A percentile compares a stretch with the other conserved stretches of the same genome.
phyloP scores from a whole-genome alignment of 2,797 vertebrate species.

The Ibycter americanus region DNA sequence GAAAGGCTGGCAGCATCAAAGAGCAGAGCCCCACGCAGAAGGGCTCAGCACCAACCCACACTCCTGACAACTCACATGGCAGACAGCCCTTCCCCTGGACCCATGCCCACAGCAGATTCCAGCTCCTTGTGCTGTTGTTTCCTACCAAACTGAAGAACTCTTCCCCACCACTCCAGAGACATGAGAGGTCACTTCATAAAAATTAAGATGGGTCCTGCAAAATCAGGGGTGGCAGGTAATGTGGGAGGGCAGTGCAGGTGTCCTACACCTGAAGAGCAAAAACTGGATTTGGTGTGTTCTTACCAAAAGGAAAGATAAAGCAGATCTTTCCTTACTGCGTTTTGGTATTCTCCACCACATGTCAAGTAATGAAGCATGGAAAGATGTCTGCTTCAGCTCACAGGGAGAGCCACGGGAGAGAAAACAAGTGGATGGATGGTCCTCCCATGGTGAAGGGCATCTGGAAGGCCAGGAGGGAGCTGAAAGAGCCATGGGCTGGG shows the following conservation, averaged over 20 bases:
- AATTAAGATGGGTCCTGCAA: neutral
- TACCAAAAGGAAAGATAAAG: accelerated
- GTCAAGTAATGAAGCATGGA: neutral
- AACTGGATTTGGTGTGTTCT: neutral
- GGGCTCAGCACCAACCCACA: neutral
- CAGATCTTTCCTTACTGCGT: neutral
- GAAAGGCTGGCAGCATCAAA: slow-evolving; percentile 11
- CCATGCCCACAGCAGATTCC: neutral
- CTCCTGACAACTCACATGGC: neutral
- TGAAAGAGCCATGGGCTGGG: neutral
- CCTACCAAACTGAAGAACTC: neutral
- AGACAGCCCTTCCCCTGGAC: neutral
- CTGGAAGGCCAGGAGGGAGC: neutral
- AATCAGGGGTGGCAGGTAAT: neutral
- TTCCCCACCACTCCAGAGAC: accelerated
- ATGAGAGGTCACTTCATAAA: neutral
- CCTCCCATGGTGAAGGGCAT: neutral
- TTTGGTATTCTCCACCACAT: neutral
- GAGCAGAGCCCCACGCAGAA: neutral
- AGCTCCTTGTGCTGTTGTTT: neutral
- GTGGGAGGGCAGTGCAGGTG: neutral
- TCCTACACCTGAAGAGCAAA: neutral
- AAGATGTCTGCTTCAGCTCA: neutral
- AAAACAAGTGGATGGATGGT: neutral
- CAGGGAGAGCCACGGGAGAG: neutral